Percentiles rank a stretch among this genome's conserved stretches.
Evolutionary conservation across 1,140 invertebrate genomes (phyloP).

Genomic region (Glomeris maerens): DNA sequence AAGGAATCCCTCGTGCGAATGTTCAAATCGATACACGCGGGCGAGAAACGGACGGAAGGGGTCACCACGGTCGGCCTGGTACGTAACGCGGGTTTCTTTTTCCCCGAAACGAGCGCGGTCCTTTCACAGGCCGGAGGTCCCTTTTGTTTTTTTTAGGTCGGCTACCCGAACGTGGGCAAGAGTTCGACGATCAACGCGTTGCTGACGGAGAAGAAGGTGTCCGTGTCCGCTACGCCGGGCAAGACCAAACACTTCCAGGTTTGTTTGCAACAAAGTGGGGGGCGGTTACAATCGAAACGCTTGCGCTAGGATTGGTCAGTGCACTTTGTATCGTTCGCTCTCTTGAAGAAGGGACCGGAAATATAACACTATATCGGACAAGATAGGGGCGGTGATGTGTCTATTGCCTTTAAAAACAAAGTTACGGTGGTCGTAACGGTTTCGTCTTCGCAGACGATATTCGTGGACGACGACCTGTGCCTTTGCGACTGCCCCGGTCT

Average conservation of each 20-base stretch:
- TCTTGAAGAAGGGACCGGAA: no score
- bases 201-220: constrained; percentile 78
- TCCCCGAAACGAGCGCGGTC: not conserved
- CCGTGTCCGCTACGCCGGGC: constrained; percentile 89
- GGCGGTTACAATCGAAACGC: no score
- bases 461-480: constrained; percentile 59
- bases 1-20: no score
- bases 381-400: not conserved
- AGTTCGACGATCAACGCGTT: constrained; percentile 96
- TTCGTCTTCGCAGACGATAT: constrained; percentile 58
- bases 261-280: no score
- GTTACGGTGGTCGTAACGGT: not conserved
- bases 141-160: constrained; percentile 38
- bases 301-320: no score
- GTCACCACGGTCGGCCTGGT: constrained; percentile 71
- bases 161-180: constrained; percentile 99
- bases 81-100: no score
- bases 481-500: constrained; percentile 96
- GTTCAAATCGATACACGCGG: constrained; percentile 48
- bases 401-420: not conserved
- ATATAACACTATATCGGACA: no score
- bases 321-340: no score
- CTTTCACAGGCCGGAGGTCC: not conserved
- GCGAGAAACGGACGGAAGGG: constrained; percentile 37
- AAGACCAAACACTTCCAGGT: constrained; percentile 86